Base-by-base conservation (phyloP, 2,113 vertebrate genomes). In the Sialia sialis region DNA sequence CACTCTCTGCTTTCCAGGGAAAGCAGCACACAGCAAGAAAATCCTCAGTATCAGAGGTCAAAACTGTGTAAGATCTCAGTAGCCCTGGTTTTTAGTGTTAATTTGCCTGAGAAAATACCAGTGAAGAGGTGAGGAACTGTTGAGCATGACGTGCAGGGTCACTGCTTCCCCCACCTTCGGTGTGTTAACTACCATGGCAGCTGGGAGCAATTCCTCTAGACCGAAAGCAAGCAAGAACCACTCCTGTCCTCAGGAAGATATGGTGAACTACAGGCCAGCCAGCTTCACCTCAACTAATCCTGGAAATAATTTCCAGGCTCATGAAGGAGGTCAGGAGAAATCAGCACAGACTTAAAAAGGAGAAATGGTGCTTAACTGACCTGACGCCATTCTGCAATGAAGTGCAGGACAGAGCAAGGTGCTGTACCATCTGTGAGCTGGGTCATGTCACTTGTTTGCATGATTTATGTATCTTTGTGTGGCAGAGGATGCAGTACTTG, bases 91-190 rank as follows among this genome's bases (percentile, higher is more conserved):
- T 68, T 39, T 20, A 17, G 30, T 48, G 59, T 63, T 63, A 34
- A 51, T 70, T 51, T 85, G 30, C 11, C 38, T 56, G 36, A 84
- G n/a, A 18, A 92, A 87, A 48, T 59, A 56, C 1, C 34, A 51
- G 29, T 55, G 32, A 84, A 67, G 32, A 87, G 52, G 8, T n/a
- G 52, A 79, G 43, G 43, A 78, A 43, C 56, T 63, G 22, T 26
- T 4, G 2, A 46, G 16, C 6, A 17, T 27, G 36, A n/a, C 3
- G 7, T 43, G 21, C 32, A 73, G 29, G 39, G 16, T 11, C 17
- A 46, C 51, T 26, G 3, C 56, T 70, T 91, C 6, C 8, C 6
- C 10, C 16, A 16, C 38, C 38, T 67, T 69, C 0, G 0, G 5
- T 38, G 36, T 1, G 0, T 9, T 34, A 72, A 34, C 27, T 87